Evolutionary conservation across 2,797 vertebrate species (phyloP), one percentile per base, ranked within the genome.

Genomic region (Urosaurus nigricauda): DNA sequence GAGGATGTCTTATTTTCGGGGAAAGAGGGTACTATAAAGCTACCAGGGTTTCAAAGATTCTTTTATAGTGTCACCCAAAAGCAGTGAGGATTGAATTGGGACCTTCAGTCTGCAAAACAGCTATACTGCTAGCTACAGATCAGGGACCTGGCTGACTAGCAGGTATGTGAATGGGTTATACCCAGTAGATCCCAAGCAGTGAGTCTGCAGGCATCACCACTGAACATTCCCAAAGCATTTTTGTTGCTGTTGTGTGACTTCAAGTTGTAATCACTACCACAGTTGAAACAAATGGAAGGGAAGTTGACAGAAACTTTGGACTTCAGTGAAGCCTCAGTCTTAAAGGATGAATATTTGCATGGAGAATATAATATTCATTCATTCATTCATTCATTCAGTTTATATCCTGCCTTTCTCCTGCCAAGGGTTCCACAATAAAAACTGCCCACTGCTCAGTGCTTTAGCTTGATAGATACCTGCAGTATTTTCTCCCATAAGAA

Each of bases 321-420:
- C 13, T 8, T 86, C 19, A 1, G 21, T 70, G 75, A 86, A 58
- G 51, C 70, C 5, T 19, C 81, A 16, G 26, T 51, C 32, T 79
- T 43, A 86, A 86, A 87, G 16, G 29, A 37, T 16, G 73, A 21
- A n/a, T 58, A 87, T 83, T 63, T 88, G 43, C 5, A 37, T 32
- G 37, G 47, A 24, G 3, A n/a, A 65, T 83, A 29, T 65, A 8
- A 8, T 51, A 51, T 51, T 8, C 8, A 3, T 63, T n/a, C n/a
- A 24, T 63, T 68, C 32, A 68, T 11, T 32, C 29, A 68, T 68
- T 32, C 29, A 68, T 68, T 68, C 65, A 68, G 29, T 68, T 68
- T 32, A 12, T 68, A 68, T 32, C 9, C 29, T 11, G 32, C 65
- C 65, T 68, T 68, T 68, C 29, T 68, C 29, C 12, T 32, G 24